These are phyloP conservation scores for Thymelicus lineola DNA, from an alignment of 2,888 invertebrate species.

Conservation along the genomic window DNA sequence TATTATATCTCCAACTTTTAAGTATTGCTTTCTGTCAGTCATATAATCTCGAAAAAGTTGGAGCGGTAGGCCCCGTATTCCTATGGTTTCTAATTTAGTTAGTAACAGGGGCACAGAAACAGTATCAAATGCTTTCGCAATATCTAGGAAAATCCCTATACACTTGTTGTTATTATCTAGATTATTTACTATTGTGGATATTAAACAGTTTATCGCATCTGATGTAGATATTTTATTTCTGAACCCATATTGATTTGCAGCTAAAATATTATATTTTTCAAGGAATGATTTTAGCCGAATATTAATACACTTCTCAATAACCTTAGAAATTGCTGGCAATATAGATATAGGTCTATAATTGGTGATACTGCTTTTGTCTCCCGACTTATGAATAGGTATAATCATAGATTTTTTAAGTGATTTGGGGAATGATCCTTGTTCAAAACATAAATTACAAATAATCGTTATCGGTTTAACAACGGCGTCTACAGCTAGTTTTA, in stretches of 20 bases:
- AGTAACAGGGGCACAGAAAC: too few species aligned
- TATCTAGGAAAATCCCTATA: conserved; percentile 2
- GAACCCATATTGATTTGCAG: conserved; percentile 14
- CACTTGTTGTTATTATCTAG: conserved; percentile 15
- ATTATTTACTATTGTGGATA: not conserved
- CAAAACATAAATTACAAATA: too few species aligned
- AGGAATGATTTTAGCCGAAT: not conserved
- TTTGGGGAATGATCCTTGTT: too few species aligned
- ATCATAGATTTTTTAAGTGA: too few species aligned
- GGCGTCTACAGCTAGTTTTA: too few species aligned
- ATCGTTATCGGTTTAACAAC: too few species aligned
- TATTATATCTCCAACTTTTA: not conserved
- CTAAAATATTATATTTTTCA: conserved; percentile 10
- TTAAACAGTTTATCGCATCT: conserved; percentile 10
- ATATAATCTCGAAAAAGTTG: not conserved
- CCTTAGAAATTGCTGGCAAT: conserved; percentile 13
- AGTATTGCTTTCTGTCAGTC: not conserved
- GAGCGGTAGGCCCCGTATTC: not conserved
- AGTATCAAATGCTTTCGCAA: too few species aligned
- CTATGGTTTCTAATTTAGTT: not conserved
- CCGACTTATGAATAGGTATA: too few species aligned
- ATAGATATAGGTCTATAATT: too few species aligned
- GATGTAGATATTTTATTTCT: conserved; percentile 19
- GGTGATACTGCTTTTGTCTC: too few species aligned
- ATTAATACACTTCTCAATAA: conserved; percentile 22